phyloP scores from a whole-genome alignment of 2,888 invertebrate genomes.

The Chalcosyrphus nemorum region DNA sequence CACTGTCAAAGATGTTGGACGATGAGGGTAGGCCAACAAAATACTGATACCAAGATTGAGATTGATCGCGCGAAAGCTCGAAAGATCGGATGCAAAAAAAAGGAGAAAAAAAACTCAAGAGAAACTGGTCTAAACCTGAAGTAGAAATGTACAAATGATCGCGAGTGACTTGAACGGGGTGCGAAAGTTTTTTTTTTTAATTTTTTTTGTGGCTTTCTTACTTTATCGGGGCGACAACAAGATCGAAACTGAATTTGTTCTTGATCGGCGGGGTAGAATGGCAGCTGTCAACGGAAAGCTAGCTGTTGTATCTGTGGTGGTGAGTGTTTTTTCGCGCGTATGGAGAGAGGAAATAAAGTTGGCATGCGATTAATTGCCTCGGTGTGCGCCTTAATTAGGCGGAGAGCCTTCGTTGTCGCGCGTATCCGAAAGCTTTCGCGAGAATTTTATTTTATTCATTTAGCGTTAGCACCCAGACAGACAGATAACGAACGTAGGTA shows the following conservation, averaged over 20 bases:
- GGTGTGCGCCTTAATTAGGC: constrained; percentile 52
- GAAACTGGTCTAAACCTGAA: constrained; percentile 25
- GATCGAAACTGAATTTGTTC: constrained; percentile 64
- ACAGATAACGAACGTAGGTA: constrained; percentile 1
- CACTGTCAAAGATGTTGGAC: constrained; percentile 32
- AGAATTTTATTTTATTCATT: constrained; percentile 38
- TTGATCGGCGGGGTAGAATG: constrained; percentile 44
- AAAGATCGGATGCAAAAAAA: constrained; percentile 2
- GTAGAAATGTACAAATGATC: constrained; percentile 19
- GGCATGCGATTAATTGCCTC: constrained; percentile 38
- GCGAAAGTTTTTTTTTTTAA: constrained; percentile 23
- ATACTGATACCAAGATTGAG: constrained; percentile 30
- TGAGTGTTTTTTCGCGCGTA: constrained; percentile 33
- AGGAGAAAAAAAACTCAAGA: neutral
- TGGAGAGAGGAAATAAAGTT: constrained; percentile 21
- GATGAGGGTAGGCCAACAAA: constrained; percentile 31
- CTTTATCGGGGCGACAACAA: constrained; percentile 54
- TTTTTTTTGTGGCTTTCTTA: constrained; percentile 17
- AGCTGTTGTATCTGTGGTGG: constrained; percentile 21
- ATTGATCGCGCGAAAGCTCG: constrained; percentile 47
- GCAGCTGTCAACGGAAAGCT: constrained; percentile 63
- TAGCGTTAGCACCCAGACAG: constrained; percentile 13
- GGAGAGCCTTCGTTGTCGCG: constrained; percentile 58
- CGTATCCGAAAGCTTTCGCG: constrained; percentile 53
- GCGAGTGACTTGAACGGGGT: constrained; percentile 21